A percentile compares a stretch with the other conserved stretches of the same genome.
phyloP scores from a whole-genome alignment of 2,888 invertebrate genomes.

The Tipula vernalis region DNA sequence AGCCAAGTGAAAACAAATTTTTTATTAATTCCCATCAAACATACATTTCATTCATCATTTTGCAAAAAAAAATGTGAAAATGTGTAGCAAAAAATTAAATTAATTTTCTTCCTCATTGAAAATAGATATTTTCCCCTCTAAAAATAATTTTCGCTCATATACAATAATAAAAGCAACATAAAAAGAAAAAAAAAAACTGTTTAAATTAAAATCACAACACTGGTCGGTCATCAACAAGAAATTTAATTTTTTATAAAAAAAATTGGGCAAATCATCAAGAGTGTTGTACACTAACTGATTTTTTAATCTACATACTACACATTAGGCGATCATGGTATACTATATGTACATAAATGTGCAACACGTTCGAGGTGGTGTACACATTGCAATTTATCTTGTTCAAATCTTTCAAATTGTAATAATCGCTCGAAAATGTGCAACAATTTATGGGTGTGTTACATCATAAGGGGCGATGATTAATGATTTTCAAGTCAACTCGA shows the following conservation, averaged over 20 bases:
- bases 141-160: neutral
- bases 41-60: neutral
- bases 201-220: neutral
- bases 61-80: neutral
- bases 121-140: neutral
- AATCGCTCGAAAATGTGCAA: neutral
- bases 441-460: neutral
- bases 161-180: neutral
- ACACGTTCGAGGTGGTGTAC: neutral
- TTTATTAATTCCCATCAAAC: neutral
- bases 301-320: neutral
- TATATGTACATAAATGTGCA: neutral
- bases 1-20: neutral
- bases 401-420: neutral
- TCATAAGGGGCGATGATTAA: neutral
- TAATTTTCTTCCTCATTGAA: neutral
- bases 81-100: neutral
- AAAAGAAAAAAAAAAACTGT: neutral
- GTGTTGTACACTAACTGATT: neutral
- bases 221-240: neutral
- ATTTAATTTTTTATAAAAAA: neutral
- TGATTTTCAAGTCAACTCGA: neutral
- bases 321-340: neutral
- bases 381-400: neutral
- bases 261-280: neutral